A percentile compares a stretch with the other conserved stretches of the same genome.
Conservation (phyloP, 1,140 invertebrate species). For the Temnothorax curvispinosus region DNA sequence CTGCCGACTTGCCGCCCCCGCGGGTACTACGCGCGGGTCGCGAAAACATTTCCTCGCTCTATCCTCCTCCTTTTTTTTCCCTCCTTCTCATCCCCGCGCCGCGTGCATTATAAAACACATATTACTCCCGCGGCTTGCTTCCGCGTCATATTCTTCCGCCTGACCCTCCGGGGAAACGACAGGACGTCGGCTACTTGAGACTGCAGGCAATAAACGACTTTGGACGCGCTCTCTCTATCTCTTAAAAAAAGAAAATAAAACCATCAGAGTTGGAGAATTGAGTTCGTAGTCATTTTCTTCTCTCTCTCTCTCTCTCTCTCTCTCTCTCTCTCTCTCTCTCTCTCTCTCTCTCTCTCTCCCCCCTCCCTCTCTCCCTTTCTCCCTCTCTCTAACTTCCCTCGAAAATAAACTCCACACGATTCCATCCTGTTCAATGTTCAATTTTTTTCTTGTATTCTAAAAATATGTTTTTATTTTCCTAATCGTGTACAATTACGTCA, state of each 20-base stretch:
- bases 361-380: background rate
- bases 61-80: slow-evolving; percentile 59
- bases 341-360: background rate
- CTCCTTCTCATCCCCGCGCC: slow-evolving; percentile 33
- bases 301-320: background rate
- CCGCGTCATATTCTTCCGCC: slow-evolving; percentile 37
- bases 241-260: background rate
- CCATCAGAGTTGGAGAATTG: slow-evolving; percentile 19
- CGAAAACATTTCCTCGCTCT: slow-evolving; percentile 72
- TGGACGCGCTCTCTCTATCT: slow-evolving; percentile 7
- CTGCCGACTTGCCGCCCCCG: slow-evolving; percentile 56
- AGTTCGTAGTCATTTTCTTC: slow-evolving; percentile 38
- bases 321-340: background rate
- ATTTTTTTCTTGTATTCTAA: background rate
- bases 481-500: background rate
- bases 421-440: slow-evolving; percentile 13
- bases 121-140: slow-evolving; percentile 63
- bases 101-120: slow-evolving; percentile 69
- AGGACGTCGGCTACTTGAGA: slow-evolving; percentile 55
- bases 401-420: slow-evolving; percentile 4
- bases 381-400: background rate
- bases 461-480: background rate
- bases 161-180: slow-evolving; percentile 36
- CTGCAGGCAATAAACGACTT: slow-evolving; percentile 57
- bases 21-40: slow-evolving; percentile 49